Conservation (phyloP, 1,140 invertebrate species). For the Lepidostoma basale region DNA sequence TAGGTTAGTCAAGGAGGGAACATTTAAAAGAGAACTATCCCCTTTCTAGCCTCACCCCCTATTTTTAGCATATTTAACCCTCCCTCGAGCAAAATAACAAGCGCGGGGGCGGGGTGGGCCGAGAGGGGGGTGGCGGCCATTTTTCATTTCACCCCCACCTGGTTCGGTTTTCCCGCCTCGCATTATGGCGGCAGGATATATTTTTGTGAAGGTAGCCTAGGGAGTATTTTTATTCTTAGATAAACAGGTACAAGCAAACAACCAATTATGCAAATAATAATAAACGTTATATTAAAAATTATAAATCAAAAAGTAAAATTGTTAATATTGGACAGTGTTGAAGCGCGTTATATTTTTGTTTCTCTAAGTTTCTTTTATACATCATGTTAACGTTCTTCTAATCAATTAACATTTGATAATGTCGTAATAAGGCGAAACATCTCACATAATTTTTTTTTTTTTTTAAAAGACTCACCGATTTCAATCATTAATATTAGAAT, state of each 20-base stretch:
- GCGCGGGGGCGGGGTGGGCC: conserved; percentile 6
- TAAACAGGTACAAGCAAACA: conserved; percentile 32
- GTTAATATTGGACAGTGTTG: too few relatives aligned
- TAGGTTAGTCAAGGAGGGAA: conserved; percentile 20
- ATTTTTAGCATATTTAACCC: conserved; percentile 45
- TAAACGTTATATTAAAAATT: too few relatives aligned
- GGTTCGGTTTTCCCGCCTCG: conserved; percentile 4
- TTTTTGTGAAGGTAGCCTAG: conserved; percentile 39
- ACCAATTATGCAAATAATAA: too few relatives aligned
- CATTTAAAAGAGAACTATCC: conserved; percentile 31
- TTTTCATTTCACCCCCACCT: conserved; percentile 43
- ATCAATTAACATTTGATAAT: too few relatives aligned
- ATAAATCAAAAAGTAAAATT: too few relatives aligned
- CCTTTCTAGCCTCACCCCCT: conserved; percentile 18
- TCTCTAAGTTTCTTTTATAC: too few relatives aligned
- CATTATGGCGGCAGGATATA: conserved; percentile 36
- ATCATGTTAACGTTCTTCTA: too few relatives aligned
- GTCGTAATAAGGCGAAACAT: too few relatives aligned
- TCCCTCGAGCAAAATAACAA: conserved; percentile 39
- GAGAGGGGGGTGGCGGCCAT: conserved; percentile 41
- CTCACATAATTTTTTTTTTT: too few relatives aligned
- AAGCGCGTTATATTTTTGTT: too few relatives aligned
- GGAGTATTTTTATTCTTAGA: conserved; percentile 32
- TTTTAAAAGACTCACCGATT: too few relatives aligned
- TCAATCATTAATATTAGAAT: too few relatives aligned